Evolutionary conservation across 2,888 invertebrate species (phyloP), one percentile per base, ranked within the genome.

Genomic region (Crematogaster levior): DNA sequence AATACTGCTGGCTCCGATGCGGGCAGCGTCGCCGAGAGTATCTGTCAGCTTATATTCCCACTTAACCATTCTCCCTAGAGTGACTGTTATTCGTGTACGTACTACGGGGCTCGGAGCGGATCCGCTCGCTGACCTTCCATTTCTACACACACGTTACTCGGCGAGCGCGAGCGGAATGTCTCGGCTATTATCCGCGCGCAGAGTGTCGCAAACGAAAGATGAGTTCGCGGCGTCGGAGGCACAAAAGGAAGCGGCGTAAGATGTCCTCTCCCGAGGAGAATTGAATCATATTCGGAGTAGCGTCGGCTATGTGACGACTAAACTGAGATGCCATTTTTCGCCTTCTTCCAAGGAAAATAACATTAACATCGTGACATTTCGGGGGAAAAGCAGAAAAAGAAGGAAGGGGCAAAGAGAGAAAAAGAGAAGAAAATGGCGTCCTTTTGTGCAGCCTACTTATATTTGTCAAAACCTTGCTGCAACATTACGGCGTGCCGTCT

Each of bases 31-130:
- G 40, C 73, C 65, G 73, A 68, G 72, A 82, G 82, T 82, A 56
- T 81, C 81, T 48, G 81, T 73, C 70, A 61, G 81, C 53, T 81
- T 68, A 77, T 73, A 70, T 81, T 72, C 21, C 81, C 72, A 46
- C 72, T 81, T 83, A 80, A 27, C 70, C 61, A 63, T 65, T 70
- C 60, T 79, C 40, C 72, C 56, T 5, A 12, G 73, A 79, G 77
- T 72, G 56, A 72, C 56, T 56, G 72, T 70, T 77, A 65, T 65
- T 70, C 72, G 53, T 43, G 70, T 70, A 70, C 30, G 7, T 53
- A 63, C 51, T 15, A 46, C 63, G n/a, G n/a, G 10, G 12, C 60
- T 21, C 21, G 46, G n/a, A 40, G 30, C 27, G 70, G 72, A 70
- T 63, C 30, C 40, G 56, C 56, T 70, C 72, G 18, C 56, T 79